Base-by-base conservation (phyloP, 1,140 invertebrate genomes). In the Olivierus martensii region DNA sequence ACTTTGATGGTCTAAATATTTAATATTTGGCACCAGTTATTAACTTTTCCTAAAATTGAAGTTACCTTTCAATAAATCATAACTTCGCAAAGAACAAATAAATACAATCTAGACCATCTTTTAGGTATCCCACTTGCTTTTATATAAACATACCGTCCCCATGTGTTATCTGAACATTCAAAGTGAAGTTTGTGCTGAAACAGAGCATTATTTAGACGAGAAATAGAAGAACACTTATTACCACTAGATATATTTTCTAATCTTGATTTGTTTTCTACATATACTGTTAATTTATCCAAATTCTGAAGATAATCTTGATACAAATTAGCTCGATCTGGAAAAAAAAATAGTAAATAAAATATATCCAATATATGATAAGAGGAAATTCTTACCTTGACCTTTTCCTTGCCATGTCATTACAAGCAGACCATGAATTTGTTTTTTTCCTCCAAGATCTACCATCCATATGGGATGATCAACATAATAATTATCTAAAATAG, bases 401-500 rank as follows among this genome's bases (percentile, higher is more conserved):
- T 69, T 65, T 12, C 72, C 73, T 53, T 76, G 74, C 75, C 75
- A 77, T 1, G 73, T 75, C 38, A 73, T 63, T 47, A 75, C 64
- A 11, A 75, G 68, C 7, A 71, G 61, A n/a, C 74, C 75, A 2
- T 66, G 61, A 4, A 76, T 63, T 1, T 62, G 60, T 45, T 55
- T 61, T 46, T 68, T 70, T 41, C 61, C 61, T 19, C 73, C 74
- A 21, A 77, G 63, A 58, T 77, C 75, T 6, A 77, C 73, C 65
- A 75, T 76, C 74, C 73, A 75, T 19, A 75, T 67, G 0, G 75
- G 75, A 34, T 71, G 67, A 22, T 75, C 73, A 0, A 73, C 73
- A 59, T 75, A 74, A 51, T 74, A 74, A 63, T 76, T 77, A 61
- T 77, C 75, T 34, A 77, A 61, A 15, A 75, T 71, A 37, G 75